Conservation (phyloP, 2,888 invertebrate genomes). For the Protonemura montana region DNA sequence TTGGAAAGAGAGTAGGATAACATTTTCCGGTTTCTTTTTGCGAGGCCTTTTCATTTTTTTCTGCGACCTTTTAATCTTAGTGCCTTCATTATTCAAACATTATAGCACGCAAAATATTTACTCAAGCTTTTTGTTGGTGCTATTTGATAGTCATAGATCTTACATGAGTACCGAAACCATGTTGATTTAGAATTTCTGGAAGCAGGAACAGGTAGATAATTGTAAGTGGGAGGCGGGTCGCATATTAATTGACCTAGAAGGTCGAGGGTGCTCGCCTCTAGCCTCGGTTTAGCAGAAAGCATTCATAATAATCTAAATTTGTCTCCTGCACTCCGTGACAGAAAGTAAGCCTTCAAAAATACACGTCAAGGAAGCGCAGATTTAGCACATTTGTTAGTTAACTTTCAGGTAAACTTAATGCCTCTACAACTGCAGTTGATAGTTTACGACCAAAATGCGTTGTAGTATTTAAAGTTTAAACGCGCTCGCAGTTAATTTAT, state of each 20-base stretch:
- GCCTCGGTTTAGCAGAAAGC: neutral
- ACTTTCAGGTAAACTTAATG: neutral
- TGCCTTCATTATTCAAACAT: neutral
- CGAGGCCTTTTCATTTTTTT: neutral
- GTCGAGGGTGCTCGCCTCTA: neutral
- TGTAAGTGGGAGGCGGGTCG: neutral
- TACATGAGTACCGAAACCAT: neutral
- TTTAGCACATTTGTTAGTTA: neutral
- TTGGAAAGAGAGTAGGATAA: neutral
- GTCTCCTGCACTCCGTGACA: neutral
- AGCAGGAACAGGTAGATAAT: neutral
- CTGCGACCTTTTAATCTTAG: neutral
- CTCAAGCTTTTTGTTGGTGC: neutral
- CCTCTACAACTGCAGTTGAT: neutral
- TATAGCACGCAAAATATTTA: neutral
- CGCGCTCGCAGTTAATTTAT: neutral
- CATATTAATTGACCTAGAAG: neutral
- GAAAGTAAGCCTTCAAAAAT: neutral
- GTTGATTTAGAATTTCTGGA: neutral
- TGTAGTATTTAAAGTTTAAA: neutral
- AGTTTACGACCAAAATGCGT: neutral
- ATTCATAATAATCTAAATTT: neutral
- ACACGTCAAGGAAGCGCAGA: neutral
- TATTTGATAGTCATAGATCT: neutral
- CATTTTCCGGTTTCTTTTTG: neutral